A percentile compares a stretch with the other conserved stretches of the same genome.
phyloP scores from a whole-genome alignment of 2,113 vertebrate species.

The Clarias batrachus region DNA sequence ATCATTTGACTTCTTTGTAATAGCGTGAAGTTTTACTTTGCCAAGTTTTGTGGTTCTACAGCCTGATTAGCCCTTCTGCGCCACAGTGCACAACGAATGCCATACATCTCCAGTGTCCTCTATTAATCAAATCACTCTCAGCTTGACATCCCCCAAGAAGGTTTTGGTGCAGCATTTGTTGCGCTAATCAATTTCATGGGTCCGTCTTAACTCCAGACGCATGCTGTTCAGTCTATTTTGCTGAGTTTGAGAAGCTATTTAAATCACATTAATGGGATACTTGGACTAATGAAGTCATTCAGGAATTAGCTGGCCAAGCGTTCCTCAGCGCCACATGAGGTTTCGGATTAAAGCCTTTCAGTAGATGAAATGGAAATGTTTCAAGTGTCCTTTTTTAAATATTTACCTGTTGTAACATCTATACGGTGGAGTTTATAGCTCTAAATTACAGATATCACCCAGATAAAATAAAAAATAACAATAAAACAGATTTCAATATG shows the following conservation, averaged over 20 bases:
- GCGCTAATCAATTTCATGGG: constrained; percentile 54
- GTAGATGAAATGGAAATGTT: not conserved
- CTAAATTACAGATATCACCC: not conserved
- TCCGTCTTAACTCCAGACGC: constrained; percentile 57
- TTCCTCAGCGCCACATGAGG: constrained; percentile 9
- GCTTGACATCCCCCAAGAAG: constrained; percentile 44
- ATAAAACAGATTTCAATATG: not conserved
- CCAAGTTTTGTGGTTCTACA: not conserved
- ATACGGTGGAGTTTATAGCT: not conserved
- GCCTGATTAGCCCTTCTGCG: not conserved
- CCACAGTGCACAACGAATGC: not conserved
- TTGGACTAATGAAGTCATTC: constrained; percentile 64
- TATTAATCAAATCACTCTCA: constrained; percentile 55
- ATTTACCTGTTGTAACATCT: not conserved
- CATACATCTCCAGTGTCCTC: constrained; percentile 45
- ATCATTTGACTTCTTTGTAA: not conserved
- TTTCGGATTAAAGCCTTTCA: constrained; percentile 10
- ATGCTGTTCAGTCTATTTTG: constrained; percentile 59
- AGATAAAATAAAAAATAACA: too few species aligned
- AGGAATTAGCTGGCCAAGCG: constrained; percentile 49
- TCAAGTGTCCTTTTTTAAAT: not conserved
- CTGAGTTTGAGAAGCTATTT: constrained; percentile 62
- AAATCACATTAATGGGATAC: constrained; percentile 65
- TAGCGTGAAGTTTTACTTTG: not conserved
- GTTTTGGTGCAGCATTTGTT: constrained; percentile 33